Base-by-base conservation (phyloP, 2,113 vertebrate genomes). In the Himantopus leucocephalus region DNA sequence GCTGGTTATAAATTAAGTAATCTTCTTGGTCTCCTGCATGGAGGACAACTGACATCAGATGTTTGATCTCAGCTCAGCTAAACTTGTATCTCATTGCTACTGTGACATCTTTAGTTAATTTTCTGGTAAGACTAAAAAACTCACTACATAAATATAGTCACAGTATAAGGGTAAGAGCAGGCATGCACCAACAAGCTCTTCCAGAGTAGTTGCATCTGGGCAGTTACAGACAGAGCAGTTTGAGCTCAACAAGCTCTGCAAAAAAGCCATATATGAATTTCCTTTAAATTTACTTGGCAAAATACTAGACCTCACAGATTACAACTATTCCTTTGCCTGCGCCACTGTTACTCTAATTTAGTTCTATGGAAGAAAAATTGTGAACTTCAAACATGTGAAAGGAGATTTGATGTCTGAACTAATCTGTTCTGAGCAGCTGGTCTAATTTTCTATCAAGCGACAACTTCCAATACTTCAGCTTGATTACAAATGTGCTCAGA, bases 381-480 rank as follows among this genome's bases (percentile, higher is more conserved):
- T 30, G 76, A 86, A 32, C 76, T 72, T 91, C 80, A 64, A 75
- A 86, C 63, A 50, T 1, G 26, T 75, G 76, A 79, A 58, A 58
- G 66, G 70, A 85, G 94, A 92, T 52, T 48, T 92, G 91, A 70
- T 79, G 86, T 89, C 91, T 91, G 73, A 81, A 92, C 60, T 92
- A 86, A 97, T 89, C 92, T 93, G 32, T 72, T 89, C 76, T 75
- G 91, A 92, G 89, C 73, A 94, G 94, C 84, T 92, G 73, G 39
- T 87, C 41, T 85, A 41, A 79, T 91, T 95, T 93, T 37, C 62
- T 26, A 92, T 58, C 71, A 47, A 66, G 85, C 77, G 76, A 91
- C 32, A 59, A 56, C 91, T 85, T 92, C 34, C 72, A 93, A 1
- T 64, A 87, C 68, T 58, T 71, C 76, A 91, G 43, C 68, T 64